phyloP scores from a whole-genome alignment of 2,113 vertebrate genomes.

The Falcunculus frontatus region DNA sequence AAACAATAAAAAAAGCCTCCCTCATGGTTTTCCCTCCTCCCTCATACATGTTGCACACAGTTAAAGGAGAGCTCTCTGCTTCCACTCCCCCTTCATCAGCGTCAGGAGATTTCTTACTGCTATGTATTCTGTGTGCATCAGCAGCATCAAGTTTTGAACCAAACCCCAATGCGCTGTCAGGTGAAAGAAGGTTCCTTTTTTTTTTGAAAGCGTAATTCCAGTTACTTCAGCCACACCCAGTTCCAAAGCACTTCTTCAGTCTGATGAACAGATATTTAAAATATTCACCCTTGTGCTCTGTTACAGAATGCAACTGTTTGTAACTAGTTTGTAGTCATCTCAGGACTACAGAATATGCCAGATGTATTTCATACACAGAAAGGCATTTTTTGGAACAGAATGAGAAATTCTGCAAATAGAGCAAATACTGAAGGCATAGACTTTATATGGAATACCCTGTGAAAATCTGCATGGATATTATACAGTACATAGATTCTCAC shows the following conservation, averaged over 20 bases:
- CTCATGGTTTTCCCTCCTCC: background rate
- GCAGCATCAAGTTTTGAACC: background rate
- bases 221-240: background rate
- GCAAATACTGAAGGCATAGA: background rate
- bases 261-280: background rate
- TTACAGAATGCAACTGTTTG: background rate
- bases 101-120: background rate
- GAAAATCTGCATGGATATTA: background rate
- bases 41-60: accelerated
- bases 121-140: background rate
- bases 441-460: background rate
- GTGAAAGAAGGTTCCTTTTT: background rate
- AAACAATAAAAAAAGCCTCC: background rate
- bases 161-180: background rate
- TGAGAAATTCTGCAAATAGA: background rate
- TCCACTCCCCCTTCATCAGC: background rate
- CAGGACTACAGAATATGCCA: background rate
- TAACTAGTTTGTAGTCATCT: background rate
- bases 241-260: background rate
- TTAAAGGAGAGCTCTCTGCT: background rate
- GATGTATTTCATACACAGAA: background rate
- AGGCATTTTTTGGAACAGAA: background rate
- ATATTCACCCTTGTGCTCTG: background rate
- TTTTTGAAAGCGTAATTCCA: background rate
- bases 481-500: background rate